Evolutionary conservation across 2,113 vertebrate species (phyloP), one percentile per base, ranked within the genome.

Genomic region (Limanda limanda): DNA sequence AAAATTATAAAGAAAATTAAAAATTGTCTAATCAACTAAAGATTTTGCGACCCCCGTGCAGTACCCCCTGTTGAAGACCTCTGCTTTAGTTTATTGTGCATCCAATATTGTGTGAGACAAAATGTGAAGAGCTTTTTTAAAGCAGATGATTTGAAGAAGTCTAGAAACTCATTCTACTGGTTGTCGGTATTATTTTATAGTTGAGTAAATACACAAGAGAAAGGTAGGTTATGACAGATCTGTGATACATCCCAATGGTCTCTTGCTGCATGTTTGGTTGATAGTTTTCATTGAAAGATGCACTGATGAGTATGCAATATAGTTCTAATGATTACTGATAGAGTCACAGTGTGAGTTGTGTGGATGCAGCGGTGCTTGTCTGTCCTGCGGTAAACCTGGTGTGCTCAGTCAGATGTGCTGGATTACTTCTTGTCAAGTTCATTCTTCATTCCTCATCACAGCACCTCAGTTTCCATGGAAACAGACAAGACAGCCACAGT

Each of bases 391-490:
- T 52, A 31, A 68, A 61, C 37, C 57, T 59, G 23, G 8, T 21
- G 57, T 20, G 18, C 48, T 55, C 15, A n/a, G 57, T 54, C 20
- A 15, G 68, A 76, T 68, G 35, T 40, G n/a, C 51, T 51, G 48
- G 37, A 75, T 81, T 74, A 74, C 65, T 69, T 24, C 68, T 15
- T 67, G 74, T 78, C 48, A 74, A 40, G 27, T 73, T 65, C 73
- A 55, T 54, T 76, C 25, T 65, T 69, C 64, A 37, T 40, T 68
- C 71, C 58, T 69, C 65, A 52, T 80, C 42, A 31, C 23, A 51
- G 77, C n/a, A 20, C 66, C 31, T 54, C 59, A 52, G 78, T 85
- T 78, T 78, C 83, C 83, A 81, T 78, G 78, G 78, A 68, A 81
- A 79, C 78, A 81, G 74, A 81, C 27, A 0, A 81, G 69, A 67